Percentiles rank a stretch among this genome's conserved stretches.
phyloP scores from a whole-genome alignment of 2,113 vertebrate species.

The Silurus asotus region DNA sequence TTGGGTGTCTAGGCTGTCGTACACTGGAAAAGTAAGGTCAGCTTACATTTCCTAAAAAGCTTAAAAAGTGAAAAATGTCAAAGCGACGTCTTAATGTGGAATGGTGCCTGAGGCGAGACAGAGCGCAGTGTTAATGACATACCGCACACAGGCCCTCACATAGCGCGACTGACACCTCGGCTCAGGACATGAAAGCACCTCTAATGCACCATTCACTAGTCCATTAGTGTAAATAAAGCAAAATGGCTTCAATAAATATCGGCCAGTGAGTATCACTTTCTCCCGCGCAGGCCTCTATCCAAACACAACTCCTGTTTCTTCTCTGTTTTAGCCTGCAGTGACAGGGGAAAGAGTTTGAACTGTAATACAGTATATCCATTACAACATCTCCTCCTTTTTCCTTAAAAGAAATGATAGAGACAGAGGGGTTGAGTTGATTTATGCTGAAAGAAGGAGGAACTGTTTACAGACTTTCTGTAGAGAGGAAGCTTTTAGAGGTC shows the following conservation, averaged over 20 bases:
- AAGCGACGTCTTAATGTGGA: slow-evolving; percentile 58
- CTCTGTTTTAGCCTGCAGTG: slow-evolving; percentile 53
- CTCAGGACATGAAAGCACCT: slow-evolving; percentile 56
- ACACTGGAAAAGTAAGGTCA: slow-evolving; percentile 53
- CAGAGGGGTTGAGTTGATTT: slow-evolving; percentile 48
- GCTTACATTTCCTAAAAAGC: slow-evolving; percentile 58
- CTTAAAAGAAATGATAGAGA: slow-evolving; percentile 16
- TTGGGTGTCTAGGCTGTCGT: background rate
- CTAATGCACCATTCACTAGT: slow-evolving; percentile 57
- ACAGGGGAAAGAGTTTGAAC: slow-evolving; percentile 44
- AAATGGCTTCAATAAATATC: slow-evolving; percentile 48
- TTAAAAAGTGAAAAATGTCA: slow-evolving; percentile 57
- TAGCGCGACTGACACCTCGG: slow-evolving; percentile 50
- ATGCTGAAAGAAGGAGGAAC: slow-evolving; percentile 44
- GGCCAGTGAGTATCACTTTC: slow-evolving; percentile 48
- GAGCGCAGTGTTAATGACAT: slow-evolving; percentile 48
- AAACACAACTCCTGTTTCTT: slow-evolving; percentile 65
- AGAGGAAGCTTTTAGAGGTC: slow-evolving; percentile 53
- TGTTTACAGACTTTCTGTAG: slow-evolving; percentile 54
- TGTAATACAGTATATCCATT: slow-evolving; percentile 54
- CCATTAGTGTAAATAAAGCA: slow-evolving; percentile 61
- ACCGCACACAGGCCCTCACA: slow-evolving; percentile 29
- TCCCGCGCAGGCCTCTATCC: slow-evolving; percentile 60
- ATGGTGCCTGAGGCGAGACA: slow-evolving; percentile 58
- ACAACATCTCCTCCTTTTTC: slow-evolving; percentile 31